Conservation (phyloP, 2,113 vertebrate species). For the Pagrus major region DNA sequence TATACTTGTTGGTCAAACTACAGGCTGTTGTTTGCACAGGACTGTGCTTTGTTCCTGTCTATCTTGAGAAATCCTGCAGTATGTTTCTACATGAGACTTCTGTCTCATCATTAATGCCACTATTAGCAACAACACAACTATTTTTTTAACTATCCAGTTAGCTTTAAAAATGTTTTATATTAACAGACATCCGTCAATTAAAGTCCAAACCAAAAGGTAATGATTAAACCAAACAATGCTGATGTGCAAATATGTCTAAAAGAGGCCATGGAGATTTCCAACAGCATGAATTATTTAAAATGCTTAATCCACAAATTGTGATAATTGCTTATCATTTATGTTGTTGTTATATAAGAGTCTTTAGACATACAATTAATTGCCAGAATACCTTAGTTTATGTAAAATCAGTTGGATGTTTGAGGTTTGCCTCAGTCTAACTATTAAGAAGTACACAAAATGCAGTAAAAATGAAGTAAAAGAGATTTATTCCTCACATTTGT, state of each 20-base stretch:
- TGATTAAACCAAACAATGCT: background rate
- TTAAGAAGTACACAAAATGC: background rate
- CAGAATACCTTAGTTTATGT: background rate
- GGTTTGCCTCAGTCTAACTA: background rate
- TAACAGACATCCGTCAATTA: no score
- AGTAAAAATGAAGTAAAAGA: background rate
- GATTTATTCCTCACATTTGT: slow-evolving; percentile 58
- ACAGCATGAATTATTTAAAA: no score
- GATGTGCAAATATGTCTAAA: no score
- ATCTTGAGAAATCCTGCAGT: background rate
- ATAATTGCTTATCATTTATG: background rate
- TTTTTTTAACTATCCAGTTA: no score
- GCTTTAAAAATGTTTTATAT: no score
- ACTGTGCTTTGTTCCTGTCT: background rate
- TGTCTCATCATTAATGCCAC: no score
- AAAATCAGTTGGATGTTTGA: background rate
- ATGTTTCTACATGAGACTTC: background rate
- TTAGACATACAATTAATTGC: background rate
- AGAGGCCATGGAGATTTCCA: no score
- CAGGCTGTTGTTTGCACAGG: background rate
- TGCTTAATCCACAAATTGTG: background rate
- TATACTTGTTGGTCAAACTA: background rate
- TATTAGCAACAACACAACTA: no score
- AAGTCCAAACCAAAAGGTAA: no score
- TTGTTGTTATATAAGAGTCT: background rate